A percentile compares a stretch with the other conserved stretches of the same genome.
Conservation (phyloP, 2,113 vertebrate species). For the Malaclemys terrapin region DNA sequence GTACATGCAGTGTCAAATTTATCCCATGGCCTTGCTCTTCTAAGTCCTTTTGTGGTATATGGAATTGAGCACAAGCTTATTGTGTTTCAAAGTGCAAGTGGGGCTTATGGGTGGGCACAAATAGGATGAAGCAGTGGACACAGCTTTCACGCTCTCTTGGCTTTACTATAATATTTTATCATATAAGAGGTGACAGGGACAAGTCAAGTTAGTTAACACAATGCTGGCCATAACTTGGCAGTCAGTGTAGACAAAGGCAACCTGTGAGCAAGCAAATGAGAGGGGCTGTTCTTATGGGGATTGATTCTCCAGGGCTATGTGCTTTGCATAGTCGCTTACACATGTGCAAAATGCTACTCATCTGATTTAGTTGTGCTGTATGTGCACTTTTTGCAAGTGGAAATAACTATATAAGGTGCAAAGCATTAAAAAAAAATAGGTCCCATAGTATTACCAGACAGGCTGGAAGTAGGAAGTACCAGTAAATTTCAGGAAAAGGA, state of each 20-base stretch:
- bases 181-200: conserved; percentile 32
- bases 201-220: conserved; percentile 14
- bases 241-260: conserved; percentile 14
- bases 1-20: neutral
- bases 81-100: conserved; percentile 6
- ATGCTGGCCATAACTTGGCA: conserved; percentile 23
- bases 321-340: conserved; percentile 39
- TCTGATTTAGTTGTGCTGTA: neutral
- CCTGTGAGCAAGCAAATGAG: neutral
- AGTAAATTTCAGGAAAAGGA: neutral
- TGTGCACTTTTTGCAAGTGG: neutral
- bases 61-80: neutral
- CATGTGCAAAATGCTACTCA: neutral
- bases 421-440: neutral
- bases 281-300: neutral
- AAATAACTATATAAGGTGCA: neutral
- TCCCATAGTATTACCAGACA: neutral
- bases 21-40: neutral
- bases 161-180: conserved; percentile 20
- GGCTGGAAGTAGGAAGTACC: neutral
- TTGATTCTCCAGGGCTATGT: rapidly evolving
- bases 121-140: neutral
- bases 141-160: conserved; percentile 8
- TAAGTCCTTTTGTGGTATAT: neutral
- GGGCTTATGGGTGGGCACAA: neutral